Percentiles rank a stretch among this genome's conserved stretches.
Evolutionary conservation across 1,140 invertebrate genomes (phyloP).

Genomic region (Antheraea pernyi): DNA sequence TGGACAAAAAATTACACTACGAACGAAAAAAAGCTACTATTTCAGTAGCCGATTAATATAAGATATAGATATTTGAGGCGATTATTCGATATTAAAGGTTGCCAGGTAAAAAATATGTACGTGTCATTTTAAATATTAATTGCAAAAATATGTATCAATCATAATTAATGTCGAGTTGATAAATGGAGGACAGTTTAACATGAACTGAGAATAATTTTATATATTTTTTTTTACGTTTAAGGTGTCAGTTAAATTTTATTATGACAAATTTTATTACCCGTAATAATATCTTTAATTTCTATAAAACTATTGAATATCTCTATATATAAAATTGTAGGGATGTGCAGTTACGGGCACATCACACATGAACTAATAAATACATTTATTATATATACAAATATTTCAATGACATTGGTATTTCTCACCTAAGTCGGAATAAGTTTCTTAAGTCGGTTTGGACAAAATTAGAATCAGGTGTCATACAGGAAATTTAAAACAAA

Average conservation of each 20-base stretch:
- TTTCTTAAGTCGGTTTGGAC: no score
- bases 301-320: no score
- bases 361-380: no score
- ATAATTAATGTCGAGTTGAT: conserved; percentile 26
- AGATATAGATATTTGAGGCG: conserved; percentile 24
- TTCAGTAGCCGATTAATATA: conserved; percentile 15
- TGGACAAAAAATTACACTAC: conserved; percentile 16
- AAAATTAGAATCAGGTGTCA: no score
- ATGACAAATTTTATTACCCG: neutral
- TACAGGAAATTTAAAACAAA: no score
- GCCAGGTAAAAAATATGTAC: conserved; percentile 13
- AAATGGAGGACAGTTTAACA: conserved; percentile 13
- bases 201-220: neutral
- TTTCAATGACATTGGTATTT: no score
- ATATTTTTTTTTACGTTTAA: neutral
- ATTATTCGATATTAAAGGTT: conserved; percentile 27
- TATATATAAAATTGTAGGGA: no score
- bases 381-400: no score
- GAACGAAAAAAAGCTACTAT: conserved; percentile 16
- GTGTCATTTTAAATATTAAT: conserved; percentile 26
- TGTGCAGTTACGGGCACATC: no score
- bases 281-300: no score
- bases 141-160: conserved; percentile 31
- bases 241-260: neutral
- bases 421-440: no score